phyloP scores from a whole-genome alignment of 2,888 invertebrate species.

The Agelastica alni region DNA sequence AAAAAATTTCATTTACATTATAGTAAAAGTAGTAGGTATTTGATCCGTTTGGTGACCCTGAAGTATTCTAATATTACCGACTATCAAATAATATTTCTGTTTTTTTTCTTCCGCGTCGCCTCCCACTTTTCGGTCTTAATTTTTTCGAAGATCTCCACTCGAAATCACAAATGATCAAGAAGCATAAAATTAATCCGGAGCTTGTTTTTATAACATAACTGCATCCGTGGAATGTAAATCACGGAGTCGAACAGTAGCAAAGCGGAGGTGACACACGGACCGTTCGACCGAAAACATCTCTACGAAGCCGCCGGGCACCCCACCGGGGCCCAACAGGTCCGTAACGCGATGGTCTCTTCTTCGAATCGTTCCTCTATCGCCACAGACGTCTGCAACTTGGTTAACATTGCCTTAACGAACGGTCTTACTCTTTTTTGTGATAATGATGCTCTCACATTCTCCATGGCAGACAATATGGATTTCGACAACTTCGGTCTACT shows the following conservation, averaged over 20 bases:
- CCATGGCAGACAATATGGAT: no score
- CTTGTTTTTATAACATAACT: conserved; percentile 47
- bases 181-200: conserved; percentile 37
- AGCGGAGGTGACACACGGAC: conserved; percentile 52
- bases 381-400: no score
- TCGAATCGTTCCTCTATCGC: no score
- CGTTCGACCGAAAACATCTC: conserved; percentile 49
- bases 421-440: no score
- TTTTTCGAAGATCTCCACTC: conserved; percentile 29
- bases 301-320: conserved; percentile 43
- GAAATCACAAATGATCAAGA: conserved; percentile 35
- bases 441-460: no score
- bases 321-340: conserved; percentile 41
- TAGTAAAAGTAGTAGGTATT: no score
- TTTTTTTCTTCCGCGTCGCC: background rate
- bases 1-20: no score
- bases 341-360: conserved; percentile 10
- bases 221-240: conserved; percentile 54
- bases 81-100: background rate
- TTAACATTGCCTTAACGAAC: no score
- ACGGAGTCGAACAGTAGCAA: conserved; percentile 53
- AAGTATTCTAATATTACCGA: background rate
- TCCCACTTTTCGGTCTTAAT: conserved; percentile 2
- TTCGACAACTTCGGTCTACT: no score
- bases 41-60: no score